Evolutionary conservation across 1,140 invertebrate species (phyloP).

Genomic region (Aphaenogaster rudis): DNA sequence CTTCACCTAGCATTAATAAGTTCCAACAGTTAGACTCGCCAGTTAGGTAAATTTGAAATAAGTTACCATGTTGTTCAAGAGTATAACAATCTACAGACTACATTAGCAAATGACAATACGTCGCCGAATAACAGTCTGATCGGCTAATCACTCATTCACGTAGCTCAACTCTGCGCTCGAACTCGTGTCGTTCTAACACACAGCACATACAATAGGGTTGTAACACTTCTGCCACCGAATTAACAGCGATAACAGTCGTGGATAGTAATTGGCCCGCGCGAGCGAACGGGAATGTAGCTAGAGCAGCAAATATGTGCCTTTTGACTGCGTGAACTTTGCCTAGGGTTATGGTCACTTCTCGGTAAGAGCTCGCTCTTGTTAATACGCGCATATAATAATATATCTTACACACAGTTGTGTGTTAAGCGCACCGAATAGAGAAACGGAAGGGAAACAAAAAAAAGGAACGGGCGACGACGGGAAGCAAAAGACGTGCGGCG

Average conservation of each 20-base stretch:
- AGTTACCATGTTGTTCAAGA: too few species aligned
- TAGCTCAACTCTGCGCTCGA: conserved; percentile 22
- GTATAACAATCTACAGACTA: neutral
- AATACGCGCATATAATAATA: conserved; percentile 24
- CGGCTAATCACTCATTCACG: conserved; percentile 38
- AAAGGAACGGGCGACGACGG: conserved; percentile 69
- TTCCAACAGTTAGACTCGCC: neutral
- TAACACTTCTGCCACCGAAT: conserved; percentile 54
- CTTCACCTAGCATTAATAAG: neutral
- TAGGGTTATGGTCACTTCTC: conserved; percentile 38
- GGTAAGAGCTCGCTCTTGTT: conserved; percentile 44
- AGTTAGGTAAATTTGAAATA: neutral
- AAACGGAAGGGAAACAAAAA: conserved; percentile 70
- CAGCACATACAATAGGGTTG: conserved; percentile 49
- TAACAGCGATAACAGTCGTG: conserved; percentile 40
- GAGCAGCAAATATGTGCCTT: conserved; percentile 51
- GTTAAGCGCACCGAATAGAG: conserved; percentile 41
- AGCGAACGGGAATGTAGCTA: conserved; percentile 52
- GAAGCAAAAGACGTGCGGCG: conserved; percentile 58
- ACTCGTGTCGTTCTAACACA: conserved; percentile 44
- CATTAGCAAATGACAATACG: neutral
- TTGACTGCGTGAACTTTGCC: conserved; percentile 50
- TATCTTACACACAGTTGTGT: conserved; percentile 13
- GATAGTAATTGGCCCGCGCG: conserved; percentile 46
- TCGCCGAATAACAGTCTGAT: conserved; percentile 42